Evolutionary conservation across 1,140 invertebrate species (phyloP).

Genomic region (Ladona fulva): DNA sequence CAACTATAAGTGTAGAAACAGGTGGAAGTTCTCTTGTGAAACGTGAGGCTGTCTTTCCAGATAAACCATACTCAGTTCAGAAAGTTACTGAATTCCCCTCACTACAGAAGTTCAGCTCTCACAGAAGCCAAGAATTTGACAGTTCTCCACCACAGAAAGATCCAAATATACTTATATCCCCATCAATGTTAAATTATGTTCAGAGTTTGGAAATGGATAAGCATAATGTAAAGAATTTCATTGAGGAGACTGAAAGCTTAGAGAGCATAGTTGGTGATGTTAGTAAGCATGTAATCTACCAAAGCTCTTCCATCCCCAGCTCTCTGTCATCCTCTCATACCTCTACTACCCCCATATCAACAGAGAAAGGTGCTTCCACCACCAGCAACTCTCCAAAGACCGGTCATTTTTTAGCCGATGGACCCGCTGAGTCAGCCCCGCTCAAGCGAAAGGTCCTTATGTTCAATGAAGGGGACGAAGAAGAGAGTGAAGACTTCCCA

Average conservation of each 20-base stretch:
- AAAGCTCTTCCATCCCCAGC: not conserved
- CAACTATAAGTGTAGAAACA: constrained; percentile 53
- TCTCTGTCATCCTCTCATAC: not conserved
- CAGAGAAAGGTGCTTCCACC: not conserved
- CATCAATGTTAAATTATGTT: constrained; percentile 34
- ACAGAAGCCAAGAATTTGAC: not conserved
- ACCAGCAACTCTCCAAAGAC: constrained; percentile 20
- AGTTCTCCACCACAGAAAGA: not conserved
- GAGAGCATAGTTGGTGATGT: constrained; percentile 77
- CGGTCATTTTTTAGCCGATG: constrained; percentile 49
- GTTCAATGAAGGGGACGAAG: not conserved
- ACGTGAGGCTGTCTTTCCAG: constrained; percentile 41
- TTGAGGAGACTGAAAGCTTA: constrained; percentile 56
- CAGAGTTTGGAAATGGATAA: not conserved
- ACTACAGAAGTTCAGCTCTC: constrained; percentile 27
- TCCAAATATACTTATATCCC: constrained; percentile 13
- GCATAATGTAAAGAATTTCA: not conserved
- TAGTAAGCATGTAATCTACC: constrained; percentile 42
- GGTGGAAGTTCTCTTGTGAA: constrained; percentile 36
- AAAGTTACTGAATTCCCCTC: constrained; percentile 32
- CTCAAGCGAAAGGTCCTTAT: constrained; percentile 44
- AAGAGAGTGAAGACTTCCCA: not conserved
- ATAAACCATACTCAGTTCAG: constrained; percentile 38
- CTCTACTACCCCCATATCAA: not conserved
- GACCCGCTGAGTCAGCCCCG: constrained; percentile 49